A percentile compares a stretch with the other conserved stretches of the same genome.
Conservation (phyloP, 2,797 vertebrate genomes). For the Alouatta caraya region DNA sequence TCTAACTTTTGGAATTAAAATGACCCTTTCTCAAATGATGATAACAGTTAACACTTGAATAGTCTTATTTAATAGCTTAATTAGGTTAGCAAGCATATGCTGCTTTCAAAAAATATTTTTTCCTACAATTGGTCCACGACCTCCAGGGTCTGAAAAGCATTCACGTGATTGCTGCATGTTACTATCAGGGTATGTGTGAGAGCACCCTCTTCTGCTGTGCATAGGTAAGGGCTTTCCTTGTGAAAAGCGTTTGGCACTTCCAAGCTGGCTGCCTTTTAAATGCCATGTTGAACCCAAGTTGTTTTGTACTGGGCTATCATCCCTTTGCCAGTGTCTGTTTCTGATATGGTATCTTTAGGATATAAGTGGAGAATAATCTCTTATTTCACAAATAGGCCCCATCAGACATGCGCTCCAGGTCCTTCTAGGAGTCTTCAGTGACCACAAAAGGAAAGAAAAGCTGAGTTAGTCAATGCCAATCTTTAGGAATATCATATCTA, state of each 20-base stretch:
- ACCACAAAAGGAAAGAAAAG: slow-evolving; percentile 9
- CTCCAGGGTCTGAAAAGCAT: neutral
- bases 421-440: neutral
- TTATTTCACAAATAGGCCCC: neutral
- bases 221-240: neutral
- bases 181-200: neutral
- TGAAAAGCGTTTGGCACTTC: neutral
- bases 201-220: neutral
- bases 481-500: neutral
- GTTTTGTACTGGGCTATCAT: neutral
- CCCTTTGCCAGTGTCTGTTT: neutral
- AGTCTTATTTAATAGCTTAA: slow-evolving; percentile 11
- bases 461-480: neutral
- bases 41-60: neutral
- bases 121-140: neutral
- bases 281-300: neutral
- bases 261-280: neutral
- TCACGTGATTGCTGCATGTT: neutral
- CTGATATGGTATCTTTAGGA: neutral
- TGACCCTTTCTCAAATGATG: neutral
- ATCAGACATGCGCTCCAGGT: neutral
- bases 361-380: neutral
- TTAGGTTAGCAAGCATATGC: neutral
- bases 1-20: neutral
- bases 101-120: slow-evolving; percentile 23